Base-by-base conservation (phyloP, 2,797 vertebrate genomes). In the Semaprochilodus insignis region DNA sequence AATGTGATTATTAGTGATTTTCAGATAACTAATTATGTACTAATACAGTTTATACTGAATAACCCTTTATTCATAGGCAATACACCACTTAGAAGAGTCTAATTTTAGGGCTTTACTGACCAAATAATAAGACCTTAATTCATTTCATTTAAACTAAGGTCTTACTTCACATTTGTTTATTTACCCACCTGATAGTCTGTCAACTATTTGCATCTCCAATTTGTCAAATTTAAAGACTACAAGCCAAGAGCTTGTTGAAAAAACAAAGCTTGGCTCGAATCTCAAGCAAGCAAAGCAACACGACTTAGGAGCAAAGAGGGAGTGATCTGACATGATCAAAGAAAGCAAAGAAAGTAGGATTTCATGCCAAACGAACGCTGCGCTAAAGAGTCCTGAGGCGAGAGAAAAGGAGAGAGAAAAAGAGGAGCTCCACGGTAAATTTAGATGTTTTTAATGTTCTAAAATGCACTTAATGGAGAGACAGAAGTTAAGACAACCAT, bases 351-450 rank as follows among this genome's bases (percentile, higher is more conserved):
- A 82, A 51, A 62, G 52, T 25, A 77, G 74, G 55, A 55, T 79
- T 70, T 69, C 62, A 60, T 36, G 2, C 36, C 27, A 54, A 23
- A 23, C 27, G 17, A 23, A 74, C 0, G 25, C 76, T 59, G 65
- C 27, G 48, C 67, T 78, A 67, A 85, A 81, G 65, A 84, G 77
- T 84, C 66, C 74, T 74, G 76, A 60, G 21, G 59, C 81, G 13
- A 78, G 71, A 55, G 14, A 70, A 48, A 48, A 11, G 10, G 34
- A 80, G 51, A 8, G 70, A 85, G 72, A 66, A 23, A 66, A 23
- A 85, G 23, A 79, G 55, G 67, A 69, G 19, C 16, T 62, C 17
- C 76, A 67, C 65, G 81, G 34, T 65, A 73, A 55, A 36, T 73
- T 51, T 36, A 19, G 76, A 76, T 52, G 1, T 70, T 80, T 73